phyloP scores from a whole-genome alignment of 2,888 invertebrate genomes.

The Formica aserva region DNA sequence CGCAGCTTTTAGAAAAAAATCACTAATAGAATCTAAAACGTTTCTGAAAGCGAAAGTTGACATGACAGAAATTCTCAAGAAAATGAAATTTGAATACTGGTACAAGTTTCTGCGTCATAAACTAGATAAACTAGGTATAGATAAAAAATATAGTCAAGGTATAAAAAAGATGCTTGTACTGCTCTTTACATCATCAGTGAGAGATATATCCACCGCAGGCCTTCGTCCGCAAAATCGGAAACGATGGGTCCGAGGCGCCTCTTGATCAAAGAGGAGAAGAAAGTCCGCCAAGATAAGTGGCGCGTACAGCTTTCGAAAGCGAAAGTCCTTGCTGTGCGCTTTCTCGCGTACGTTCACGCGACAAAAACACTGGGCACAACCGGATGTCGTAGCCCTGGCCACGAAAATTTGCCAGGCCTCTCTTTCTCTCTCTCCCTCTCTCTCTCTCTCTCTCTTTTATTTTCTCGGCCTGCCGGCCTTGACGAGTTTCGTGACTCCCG shows the following conservation, averaged over 20 bases:
- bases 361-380: constrained; percentile 73
- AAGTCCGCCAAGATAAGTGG: constrained; percentile 72
- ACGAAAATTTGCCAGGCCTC: constrained; percentile 72
- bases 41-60: constrained; percentile 40
- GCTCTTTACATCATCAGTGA: neutral
- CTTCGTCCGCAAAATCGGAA: constrained; percentile 22
- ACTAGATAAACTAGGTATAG: neutral
- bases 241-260: constrained; percentile 5
- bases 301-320: constrained; percentile 76
- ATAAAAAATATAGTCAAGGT: neutral
- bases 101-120: neutral
- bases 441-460: neutral
- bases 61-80: neutral
- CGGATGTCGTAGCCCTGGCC: constrained; percentile 72
- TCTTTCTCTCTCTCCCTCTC: constrained; percentile 31
- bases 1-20: neutral
- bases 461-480: constrained; percentile 71
- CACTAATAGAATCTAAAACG: neutral
- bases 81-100: neutral
- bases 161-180: neutral
- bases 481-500: constrained; percentile 69
- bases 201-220: neutral
- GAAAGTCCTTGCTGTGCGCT: constrained; percentile 73
- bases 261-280: constrained; percentile 67
- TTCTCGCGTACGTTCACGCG: constrained; percentile 59